phyloP scores from a whole-genome alignment of 2,797 vertebrate species.

The Cirrhinus mrigala region DNA sequence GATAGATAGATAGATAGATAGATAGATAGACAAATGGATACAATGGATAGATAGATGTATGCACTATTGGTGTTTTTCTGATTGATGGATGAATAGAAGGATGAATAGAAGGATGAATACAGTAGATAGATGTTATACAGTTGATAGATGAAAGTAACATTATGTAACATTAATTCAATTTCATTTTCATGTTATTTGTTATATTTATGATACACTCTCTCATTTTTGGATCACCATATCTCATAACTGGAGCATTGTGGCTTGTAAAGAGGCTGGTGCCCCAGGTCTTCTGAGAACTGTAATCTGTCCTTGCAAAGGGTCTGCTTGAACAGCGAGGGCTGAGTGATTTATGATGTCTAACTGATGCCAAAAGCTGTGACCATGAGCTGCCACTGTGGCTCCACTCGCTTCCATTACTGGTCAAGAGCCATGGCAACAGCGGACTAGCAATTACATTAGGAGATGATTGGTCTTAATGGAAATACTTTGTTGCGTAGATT shows the following conservation, averaged over 20 bases:
- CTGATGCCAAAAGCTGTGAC: constrained; percentile 30
- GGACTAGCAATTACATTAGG: constrained; percentile 35
- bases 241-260: neutral
- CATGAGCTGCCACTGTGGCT: neutral
- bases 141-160: too few relatives aligned
- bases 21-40: too few relatives aligned
- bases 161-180: too few relatives aligned
- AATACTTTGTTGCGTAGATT: constrained; percentile 15
- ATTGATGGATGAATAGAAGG: neutral
- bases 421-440: constrained; percentile 35
- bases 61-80: neutral
- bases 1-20: too few relatives aligned
- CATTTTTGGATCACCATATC: neutral
- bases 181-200: neutral
- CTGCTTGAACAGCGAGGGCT: neutral
- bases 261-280: neutral
- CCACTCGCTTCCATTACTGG: constrained; percentile 1
- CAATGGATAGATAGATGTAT: neutral
- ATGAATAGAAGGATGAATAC: too few relatives aligned
- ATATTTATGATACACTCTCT: neutral
- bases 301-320: constrained; percentile 19
- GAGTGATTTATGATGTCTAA: constrained; percentile 23
- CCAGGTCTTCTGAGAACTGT: neutral
- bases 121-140: neutral
- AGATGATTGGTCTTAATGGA: constrained; percentile 27